A percentile compares a stretch with the other conserved stretches of the same genome.
Conservation (phyloP, 2,888 invertebrate genomes). For the Platycnemis pennipes region DNA sequence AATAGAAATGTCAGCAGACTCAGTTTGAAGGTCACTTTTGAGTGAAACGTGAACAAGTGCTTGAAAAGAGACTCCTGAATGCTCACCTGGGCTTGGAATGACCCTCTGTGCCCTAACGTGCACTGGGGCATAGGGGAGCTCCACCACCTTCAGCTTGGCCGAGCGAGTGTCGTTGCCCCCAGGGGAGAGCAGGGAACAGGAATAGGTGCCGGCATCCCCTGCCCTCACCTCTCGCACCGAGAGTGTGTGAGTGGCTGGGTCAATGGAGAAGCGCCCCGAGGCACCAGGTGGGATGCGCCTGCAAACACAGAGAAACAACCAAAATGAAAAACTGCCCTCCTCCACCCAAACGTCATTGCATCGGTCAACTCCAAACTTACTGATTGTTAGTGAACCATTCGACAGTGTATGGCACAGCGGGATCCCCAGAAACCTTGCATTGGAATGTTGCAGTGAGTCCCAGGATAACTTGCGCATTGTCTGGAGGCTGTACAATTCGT, state of each 20-base stretch:
- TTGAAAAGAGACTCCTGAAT: background rate
- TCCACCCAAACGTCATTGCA: background rate
- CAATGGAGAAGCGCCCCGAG: slow-evolving; percentile 86
- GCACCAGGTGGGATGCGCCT: slow-evolving; percentile 83
- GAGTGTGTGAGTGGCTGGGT: slow-evolving; percentile 28
- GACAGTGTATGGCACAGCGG: slow-evolving; percentile 91
- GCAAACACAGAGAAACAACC: slow-evolving; percentile 71
- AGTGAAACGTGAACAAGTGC: background rate
- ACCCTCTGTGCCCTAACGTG: slow-evolving; percentile 87
- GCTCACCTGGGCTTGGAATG: slow-evolving; percentile 72
- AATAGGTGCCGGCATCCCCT: slow-evolving; percentile 96
- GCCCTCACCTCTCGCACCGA: slow-evolving; percentile 90
- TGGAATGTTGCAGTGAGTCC: slow-evolving; percentile 96
- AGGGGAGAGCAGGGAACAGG: slow-evolving; percentile 92
- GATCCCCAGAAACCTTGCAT: slow-evolving; percentile 96
- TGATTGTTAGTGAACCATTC: slow-evolving; percentile 94
- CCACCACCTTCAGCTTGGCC: slow-evolving; percentile 93
- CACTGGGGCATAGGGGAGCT: slow-evolving; percentile 96
- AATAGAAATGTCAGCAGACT: no score
- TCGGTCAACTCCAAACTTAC: slow-evolving; percentile 81
- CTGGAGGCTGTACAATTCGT: slow-evolving; percentile 95
- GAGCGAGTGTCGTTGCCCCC: slow-evolving; percentile 96
- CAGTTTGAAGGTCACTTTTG: no score
- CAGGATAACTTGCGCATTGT: slow-evolving; percentile 93
- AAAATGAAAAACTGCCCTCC: slow-evolving; percentile 33